Conservation (phyloP, 2,888 invertebrate species). For the Drosophila acutilabella region DNA sequence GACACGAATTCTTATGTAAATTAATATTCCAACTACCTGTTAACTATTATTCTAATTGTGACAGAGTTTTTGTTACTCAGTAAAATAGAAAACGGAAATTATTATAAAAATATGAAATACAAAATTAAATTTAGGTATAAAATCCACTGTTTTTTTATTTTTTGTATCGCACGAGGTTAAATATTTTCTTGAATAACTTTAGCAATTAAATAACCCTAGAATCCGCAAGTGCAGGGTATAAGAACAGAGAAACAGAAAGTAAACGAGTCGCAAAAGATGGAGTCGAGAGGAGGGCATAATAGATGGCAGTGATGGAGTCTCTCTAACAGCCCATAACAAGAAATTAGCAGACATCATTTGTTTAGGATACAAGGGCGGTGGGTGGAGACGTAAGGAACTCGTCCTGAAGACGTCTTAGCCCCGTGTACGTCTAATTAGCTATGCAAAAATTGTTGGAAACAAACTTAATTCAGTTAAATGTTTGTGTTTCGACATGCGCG, state of each 20-base stretch:
- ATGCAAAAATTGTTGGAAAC: conserved; percentile 76
- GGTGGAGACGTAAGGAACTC: conserved; percentile 29
- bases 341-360: conserved; percentile 47
- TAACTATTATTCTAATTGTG: too few species aligned
- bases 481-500: conserved; percentile 73
- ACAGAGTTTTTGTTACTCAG: too few species aligned
- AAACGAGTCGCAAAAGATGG: conserved; percentile 4
- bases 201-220: too few species aligned
- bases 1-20: too few species aligned
- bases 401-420: conserved; percentile 30
- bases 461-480: conserved; percentile 78
- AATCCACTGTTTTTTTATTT: too few species aligned
- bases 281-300: background rate
- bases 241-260: conserved; percentile 16
- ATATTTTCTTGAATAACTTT: too few species aligned
- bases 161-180: too few species aligned
- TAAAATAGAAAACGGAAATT: too few species aligned
- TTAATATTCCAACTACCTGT: too few species aligned
- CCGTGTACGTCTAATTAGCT: conserved; percentile 67
- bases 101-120: too few species aligned
- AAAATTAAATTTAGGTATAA: too few species aligned
- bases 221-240: conserved; percentile 9
- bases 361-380: conserved; percentile 26
- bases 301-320: conserved; percentile 5
- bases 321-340: conserved; percentile 21